phyloP scores from a whole-genome alignment of 1,140 invertebrate species.

The Zaprionus vittiger region DNA sequence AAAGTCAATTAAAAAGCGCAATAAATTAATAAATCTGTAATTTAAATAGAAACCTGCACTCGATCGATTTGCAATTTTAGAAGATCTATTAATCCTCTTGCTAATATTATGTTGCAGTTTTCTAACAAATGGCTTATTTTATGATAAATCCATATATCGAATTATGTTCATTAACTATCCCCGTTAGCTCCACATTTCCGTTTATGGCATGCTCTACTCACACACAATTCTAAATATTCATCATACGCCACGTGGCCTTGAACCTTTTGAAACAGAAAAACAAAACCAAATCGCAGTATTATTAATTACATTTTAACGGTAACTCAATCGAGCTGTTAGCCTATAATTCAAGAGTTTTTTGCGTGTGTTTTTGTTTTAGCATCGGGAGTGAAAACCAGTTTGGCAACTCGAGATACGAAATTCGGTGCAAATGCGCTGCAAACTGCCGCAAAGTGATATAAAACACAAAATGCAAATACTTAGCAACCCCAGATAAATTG shows the following conservation, averaged over 20 bases:
- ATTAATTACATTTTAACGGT: conserved; percentile 79
- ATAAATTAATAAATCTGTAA: conserved; percentile 43
- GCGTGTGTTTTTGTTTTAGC: not conserved
- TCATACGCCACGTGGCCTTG: conserved; percentile 65
- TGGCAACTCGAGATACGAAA: conserved; percentile 31
- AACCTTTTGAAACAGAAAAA: conserved; percentile 47
- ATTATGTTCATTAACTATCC: not conserved
- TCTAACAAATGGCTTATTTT: not conserved
- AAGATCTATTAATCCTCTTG: not conserved
- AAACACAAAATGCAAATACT: conserved; percentile 72
- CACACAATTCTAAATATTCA: conserved; percentile 60
- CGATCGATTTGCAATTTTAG: not conserved
- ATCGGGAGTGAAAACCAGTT: conserved; percentile 53
- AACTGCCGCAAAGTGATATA: conserved; percentile 45
- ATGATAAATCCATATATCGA: not conserved
- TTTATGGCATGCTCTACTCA: conserved; percentile 56
- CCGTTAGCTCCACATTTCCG: conserved; percentile 5
- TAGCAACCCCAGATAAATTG: conserved; percentile 67
- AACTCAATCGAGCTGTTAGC: conserved; percentile 44
- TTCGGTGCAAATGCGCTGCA: conserved; percentile 53
- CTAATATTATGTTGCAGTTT: not conserved
- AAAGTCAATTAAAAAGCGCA: conserved; percentile 36
- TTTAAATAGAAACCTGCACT: conserved; percentile 42
- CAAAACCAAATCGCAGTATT: conserved; percentile 53
- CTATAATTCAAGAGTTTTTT: conserved; percentile 40